These are phyloP conservation scores for Drosophila atripex DNA, from an alignment of 2,888 invertebrate species.

Conservation along the genomic window DNA sequence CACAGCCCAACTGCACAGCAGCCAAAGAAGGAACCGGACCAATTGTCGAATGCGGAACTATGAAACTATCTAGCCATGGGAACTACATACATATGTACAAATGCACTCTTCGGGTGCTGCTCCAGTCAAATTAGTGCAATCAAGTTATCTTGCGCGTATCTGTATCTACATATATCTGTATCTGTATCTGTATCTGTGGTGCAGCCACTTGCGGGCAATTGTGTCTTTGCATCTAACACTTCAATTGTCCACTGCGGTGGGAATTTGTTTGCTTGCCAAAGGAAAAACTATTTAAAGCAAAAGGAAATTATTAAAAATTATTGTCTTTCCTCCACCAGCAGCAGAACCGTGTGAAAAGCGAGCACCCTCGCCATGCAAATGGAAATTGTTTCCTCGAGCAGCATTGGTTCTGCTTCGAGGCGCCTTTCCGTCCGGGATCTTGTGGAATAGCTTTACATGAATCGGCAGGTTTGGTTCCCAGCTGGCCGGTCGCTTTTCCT, in stretches of 20 bases:
- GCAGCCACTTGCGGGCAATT: conserved; percentile 69
- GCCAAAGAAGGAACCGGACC: conserved; percentile 70
- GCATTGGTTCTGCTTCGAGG: conserved; percentile 65
- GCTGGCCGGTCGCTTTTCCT: conserved; percentile 42
- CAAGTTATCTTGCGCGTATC: conserved; percentile 77
- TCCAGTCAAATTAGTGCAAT: conserved; percentile 79
- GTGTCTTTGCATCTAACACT: conserved; percentile 77
- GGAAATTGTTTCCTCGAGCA: conserved; percentile 53
- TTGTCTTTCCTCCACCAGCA: conserved; percentile 44
- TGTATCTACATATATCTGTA: too few species aligned
- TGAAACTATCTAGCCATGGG: conserved; percentile 61
- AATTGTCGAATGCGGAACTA: conserved; percentile 79
- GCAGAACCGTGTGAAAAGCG: conserved; percentile 68
- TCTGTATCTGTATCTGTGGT: conserved; percentile 53
- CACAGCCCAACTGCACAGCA: conserved; percentile 10
- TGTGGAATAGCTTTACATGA: conserved; percentile 62
- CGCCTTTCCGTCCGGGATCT: conserved; percentile 42
- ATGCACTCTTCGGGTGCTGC: conserved; percentile 24
- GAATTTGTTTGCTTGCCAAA: conserved; percentile 64
- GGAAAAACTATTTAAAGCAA: conserved; percentile 76
- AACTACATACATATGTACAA: conserved; percentile 40
- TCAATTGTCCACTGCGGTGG: conserved; percentile 69
- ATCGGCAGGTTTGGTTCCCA: conserved; percentile 40
- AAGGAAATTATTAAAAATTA: conserved; percentile 82
- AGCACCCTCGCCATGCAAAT: conserved; percentile 59